Evolutionary conservation across 2,888 invertebrate genomes (phyloP).

Genomic region (Halictus ligatus): DNA sequence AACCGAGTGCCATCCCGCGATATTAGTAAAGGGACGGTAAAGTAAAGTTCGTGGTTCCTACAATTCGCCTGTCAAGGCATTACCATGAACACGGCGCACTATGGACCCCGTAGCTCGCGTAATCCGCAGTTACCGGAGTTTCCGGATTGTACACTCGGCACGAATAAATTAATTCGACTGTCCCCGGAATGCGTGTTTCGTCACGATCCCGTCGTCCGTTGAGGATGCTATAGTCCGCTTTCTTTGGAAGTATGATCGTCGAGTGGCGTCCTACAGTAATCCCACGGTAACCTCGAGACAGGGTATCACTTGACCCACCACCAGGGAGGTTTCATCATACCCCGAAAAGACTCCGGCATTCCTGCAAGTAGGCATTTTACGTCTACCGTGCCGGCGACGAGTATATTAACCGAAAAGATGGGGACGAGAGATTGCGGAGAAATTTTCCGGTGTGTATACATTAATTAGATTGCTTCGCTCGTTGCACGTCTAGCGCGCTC

Average conservation of each 20-base stretch:
- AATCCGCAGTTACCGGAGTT: slow-evolving; percentile 3
- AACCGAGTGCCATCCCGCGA: neutral
- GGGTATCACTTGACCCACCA: neutral
- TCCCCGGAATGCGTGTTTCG: slow-evolving; percentile 4
- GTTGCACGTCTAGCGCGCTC: neutral
- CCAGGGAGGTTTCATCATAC: slow-evolving; percentile 22
- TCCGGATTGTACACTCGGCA: neutral
- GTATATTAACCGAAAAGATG: slow-evolving; percentile 38
- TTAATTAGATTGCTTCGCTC: slow-evolving; percentile 21
- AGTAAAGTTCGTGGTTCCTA: slow-evolving; percentile 8
- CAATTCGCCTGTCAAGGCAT: neutral
- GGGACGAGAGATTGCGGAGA: slow-evolving; percentile 10
- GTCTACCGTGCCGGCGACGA: slow-evolving; percentile 20
- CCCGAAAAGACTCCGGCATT: slow-evolving; percentile 11
- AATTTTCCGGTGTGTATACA: slow-evolving; percentile 33
- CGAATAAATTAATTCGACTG: slow-evolving; percentile 7
- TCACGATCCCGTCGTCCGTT: neutral
- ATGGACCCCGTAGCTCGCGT: neutral
- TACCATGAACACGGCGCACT: slow-evolving; percentile 3
- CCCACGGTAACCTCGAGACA: neutral
- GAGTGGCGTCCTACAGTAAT: neutral
- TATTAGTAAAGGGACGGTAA: neutral
- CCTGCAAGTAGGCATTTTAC: slow-evolving; percentile 13
- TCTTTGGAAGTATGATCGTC: neutral
- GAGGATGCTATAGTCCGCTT: neutral